Conservation (phyloP, 2,888 invertebrate species). For the Malthinus flaveolus region DNA sequence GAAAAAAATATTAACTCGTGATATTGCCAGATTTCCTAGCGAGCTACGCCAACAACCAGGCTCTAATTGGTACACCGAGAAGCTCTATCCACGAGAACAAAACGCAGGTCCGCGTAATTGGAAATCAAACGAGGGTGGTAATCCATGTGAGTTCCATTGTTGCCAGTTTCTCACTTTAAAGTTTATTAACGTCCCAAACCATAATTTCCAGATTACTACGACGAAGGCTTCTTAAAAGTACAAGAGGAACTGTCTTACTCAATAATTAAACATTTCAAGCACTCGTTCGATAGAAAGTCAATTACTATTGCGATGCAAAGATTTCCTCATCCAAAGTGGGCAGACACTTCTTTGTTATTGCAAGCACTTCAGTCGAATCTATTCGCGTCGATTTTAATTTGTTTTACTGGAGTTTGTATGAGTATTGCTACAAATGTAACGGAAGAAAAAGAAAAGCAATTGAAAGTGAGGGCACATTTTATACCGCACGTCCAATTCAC, state of each 20-base stretch:
- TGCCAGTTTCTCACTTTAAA: too few relatives aligned
- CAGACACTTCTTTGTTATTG: conserved; percentile 70
- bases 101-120: conserved; percentile 35
- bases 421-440: conserved; percentile 76
- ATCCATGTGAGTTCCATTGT: conserved; percentile 22
- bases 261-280: conserved; percentile 36
- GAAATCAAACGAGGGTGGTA: conserved; percentile 18
- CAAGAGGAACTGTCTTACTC: conserved; percentile 57
- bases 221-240: conserved; percentile 68
- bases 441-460: conserved; percentile 73
- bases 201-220: conserved; percentile 59
- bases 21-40: conserved; percentile 60
- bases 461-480: conserved; percentile 61
- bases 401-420: conserved; percentile 79
- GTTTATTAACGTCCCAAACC: too few relatives aligned
- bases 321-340: conserved; percentile 74
- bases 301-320: conserved; percentile 60
- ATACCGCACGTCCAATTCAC: neutral
- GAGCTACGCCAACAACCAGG: conserved; percentile 55
- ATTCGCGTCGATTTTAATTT: conserved; percentile 77
- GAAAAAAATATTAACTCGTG: neutral
- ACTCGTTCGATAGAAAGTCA: conserved; percentile 7
- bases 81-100: conserved; percentile 54
- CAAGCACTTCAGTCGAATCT: conserved; percentile 68
- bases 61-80: conserved; percentile 69